These are phyloP conservation scores for Hyalella azteca DNA, from an alignment of 2,888 invertebrate species.

Conservation along the genomic window DNA sequence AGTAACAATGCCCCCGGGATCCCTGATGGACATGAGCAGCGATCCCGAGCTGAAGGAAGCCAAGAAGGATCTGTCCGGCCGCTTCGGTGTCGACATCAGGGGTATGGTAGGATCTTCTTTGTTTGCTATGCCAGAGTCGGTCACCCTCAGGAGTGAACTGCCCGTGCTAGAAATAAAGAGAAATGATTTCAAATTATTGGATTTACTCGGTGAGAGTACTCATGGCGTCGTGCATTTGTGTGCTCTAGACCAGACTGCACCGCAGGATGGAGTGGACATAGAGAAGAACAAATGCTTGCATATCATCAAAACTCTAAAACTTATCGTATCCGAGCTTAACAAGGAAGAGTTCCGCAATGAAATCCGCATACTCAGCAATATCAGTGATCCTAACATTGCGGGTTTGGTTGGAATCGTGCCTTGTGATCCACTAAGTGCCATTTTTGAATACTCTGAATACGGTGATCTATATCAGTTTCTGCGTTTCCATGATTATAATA, in stretches of 20 bases:
- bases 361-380: constrained; percentile 80
- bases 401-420: constrained; percentile 81
- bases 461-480: constrained; percentile 81
- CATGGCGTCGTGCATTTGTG: constrained; percentile 71
- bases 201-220: constrained; percentile 77
- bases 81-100: not conserved
- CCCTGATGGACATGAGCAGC: not conserved
- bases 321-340: constrained; percentile 46
- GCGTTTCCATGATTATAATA: constrained; percentile 75
- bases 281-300: constrained; percentile 40
- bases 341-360: constrained; percentile 69
- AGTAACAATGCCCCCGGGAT: constrained; percentile 42
- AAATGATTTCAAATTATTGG: constrained; percentile 75
- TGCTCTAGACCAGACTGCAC: constrained; percentile 41
- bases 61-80: not conserved
- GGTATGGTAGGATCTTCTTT: constrained; percentile 16
- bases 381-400: constrained; percentile 83
- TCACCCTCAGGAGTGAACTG: constrained; percentile 36
- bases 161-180: constrained; percentile 70
- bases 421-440: constrained; percentile 81
- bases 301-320: constrained; percentile 51
- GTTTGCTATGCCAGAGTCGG: constrained; percentile 18
- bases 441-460: constrained; percentile 85
- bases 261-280: not conserved
- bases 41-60: not conserved